Evolutionary conservation across 2,888 invertebrate genomes (phyloP).

Genomic region (Apamea monoglypha): DNA sequence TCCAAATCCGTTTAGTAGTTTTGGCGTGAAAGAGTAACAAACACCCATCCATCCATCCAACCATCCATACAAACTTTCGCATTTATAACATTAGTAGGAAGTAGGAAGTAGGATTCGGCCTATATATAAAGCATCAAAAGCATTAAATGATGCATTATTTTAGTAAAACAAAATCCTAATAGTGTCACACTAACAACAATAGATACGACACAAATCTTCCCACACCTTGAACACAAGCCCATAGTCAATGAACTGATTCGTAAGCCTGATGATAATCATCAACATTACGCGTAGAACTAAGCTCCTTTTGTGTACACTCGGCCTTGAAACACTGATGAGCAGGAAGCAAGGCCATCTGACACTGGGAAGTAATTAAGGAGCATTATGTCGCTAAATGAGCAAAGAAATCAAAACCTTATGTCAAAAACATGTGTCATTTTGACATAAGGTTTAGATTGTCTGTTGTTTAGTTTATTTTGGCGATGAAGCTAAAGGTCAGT

Average conservation of each 20-base stretch:
- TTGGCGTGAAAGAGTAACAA: no score
- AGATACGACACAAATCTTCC: constrained; percentile 27
- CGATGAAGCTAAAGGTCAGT: background rate
- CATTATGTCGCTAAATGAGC: constrained; percentile 19
- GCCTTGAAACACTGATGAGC: constrained; percentile 67
- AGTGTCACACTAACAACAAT: constrained; percentile 37
- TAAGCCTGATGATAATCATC: constrained; percentile 60
- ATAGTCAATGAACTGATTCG: constrained; percentile 55
- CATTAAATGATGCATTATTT: background rate
- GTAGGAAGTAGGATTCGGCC: no score
- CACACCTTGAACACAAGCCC: constrained; percentile 52
- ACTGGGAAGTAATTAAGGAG: constrained; percentile 67
- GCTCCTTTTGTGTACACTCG: constrained; percentile 58
- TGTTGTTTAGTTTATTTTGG: background rate
- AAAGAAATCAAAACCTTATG: constrained; percentile 32
- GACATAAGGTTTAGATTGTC: constrained; percentile 7
- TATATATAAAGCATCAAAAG: background rate
- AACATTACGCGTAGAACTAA: constrained; percentile 32
- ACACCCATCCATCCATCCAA: no score
- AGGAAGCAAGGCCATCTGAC: constrained; percentile 57
- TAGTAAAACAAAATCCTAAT: background rate
- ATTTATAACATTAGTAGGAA: no score
- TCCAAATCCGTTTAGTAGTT: no score
- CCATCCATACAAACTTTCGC: no score
- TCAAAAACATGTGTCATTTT: constrained; percentile 29